A percentile compares a stretch with the other conserved stretches of the same genome.
Evolutionary conservation across 2,797 vertebrate genomes (phyloP).

Genomic region (Simalia tracyae): DNA sequence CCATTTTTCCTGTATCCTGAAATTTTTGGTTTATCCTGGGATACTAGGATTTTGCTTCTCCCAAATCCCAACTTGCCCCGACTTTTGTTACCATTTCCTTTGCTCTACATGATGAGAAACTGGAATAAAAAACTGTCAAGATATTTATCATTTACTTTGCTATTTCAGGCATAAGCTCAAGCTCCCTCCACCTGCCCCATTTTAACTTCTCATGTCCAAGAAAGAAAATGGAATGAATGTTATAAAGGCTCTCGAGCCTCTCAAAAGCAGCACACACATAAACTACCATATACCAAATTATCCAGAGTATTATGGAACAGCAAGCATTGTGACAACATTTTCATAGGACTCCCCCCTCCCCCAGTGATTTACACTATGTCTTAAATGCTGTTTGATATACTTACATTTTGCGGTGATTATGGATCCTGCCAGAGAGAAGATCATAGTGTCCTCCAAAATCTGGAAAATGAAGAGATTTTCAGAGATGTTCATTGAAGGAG

Average conservation of each 20-base stretch:
- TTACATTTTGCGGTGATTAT: conserved; percentile 93
- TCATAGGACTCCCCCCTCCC: neutral
- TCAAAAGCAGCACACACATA: neutral
- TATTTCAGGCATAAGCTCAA: neutral
- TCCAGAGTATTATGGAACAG: neutral
- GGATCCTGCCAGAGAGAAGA: conserved; percentile 91
- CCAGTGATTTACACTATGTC: neutral
- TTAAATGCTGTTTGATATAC: conserved; percentile 59
- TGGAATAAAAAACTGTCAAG: neutral
- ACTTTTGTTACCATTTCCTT: neutral
- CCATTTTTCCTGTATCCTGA: neutral
- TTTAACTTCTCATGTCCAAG: neutral
- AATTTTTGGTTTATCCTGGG: neutral
- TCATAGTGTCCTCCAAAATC: conserved; percentile 96
- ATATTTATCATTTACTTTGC: neutral
- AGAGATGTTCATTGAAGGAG: neutral
- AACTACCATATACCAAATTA: neutral
- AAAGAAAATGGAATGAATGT: neutral
- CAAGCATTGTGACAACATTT: neutral
- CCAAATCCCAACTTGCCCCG: neutral
- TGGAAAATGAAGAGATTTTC: conserved; percentile 70
- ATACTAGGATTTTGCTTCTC: neutral
- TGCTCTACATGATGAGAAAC: neutral
- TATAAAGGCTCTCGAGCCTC: neutral
- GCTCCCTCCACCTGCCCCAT: neutral